Base-by-base conservation (phyloP, 2,888 invertebrate species). In the Diaphora mendica region DNA sequence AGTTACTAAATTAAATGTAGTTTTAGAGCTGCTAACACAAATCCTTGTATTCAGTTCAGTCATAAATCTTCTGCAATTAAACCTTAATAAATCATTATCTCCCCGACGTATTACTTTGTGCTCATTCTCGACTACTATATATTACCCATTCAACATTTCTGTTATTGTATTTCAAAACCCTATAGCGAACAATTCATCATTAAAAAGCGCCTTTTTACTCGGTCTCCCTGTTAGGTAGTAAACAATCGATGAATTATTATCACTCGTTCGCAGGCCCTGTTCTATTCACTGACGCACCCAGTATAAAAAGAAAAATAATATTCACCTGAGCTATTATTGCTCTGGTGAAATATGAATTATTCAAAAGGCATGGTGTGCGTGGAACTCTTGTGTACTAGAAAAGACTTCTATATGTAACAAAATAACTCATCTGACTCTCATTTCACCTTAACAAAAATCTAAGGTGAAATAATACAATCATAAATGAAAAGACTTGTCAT, bases 181-280 rank as follows among this genome's bases (percentile, higher is more conserved):
- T 79, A 78, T 68, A 71, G 67, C 70, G 72, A 73, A 71, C 81
- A 77, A 82, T 84, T 84, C 81, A 79, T 80, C 79, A 88, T 88
- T 89, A 79, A 83, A 84, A 77, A 70, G 48, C 77, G 74, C 71
- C 71, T 78, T 71, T 75, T 67, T 72, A 75, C 76, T 79, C 78
- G 51, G n/a, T 84, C 85, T 80, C 81, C 78, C 85, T 85, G 87
- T 87, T 87, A 86, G 88, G 80, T 86, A 88, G 91, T 92, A 93
- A 94, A 95, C 94, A 95, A 94, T 94, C 90, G 91, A 90, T 94
- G 95, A 95, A 88, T 94, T 95, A 94, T 94, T 94, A 94, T 94
- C 94, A 89, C 83, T 94, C 95, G 87, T 77, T 86, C 80, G 88
- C 94, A 95, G 92, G 87, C 89, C 89, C 86, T 70, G 62, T 74